phyloP scores from a whole-genome alignment of 2,888 invertebrate species.

The Quadroppia sp. region DNA sequence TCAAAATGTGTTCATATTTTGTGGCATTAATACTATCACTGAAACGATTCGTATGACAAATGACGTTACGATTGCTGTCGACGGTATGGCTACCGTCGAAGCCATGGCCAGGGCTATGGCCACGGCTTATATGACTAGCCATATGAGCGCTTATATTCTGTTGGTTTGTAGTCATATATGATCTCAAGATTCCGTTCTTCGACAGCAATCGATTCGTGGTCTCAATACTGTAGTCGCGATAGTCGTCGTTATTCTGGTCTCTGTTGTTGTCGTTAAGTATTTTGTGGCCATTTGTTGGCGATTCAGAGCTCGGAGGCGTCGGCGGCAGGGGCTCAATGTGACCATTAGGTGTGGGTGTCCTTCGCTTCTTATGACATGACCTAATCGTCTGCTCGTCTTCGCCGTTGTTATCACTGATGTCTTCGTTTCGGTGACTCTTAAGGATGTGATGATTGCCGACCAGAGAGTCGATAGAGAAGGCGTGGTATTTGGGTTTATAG shows the following conservation, averaged over 20 bases:
- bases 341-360: not conserved
- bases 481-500: constrained; percentile 32
- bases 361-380: not conserved
- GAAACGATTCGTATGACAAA: not conserved
- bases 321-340: too few species aligned
- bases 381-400: not conserved
- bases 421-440: not conserved
- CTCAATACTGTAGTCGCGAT: not conserved
- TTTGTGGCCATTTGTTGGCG: not conserved
- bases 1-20: constrained; percentile 8
- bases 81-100: not conserved
- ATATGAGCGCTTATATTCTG: not conserved
- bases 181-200: constrained; percentile 28
- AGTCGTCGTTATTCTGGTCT: not conserved
- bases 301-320: not conserved
- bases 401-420: not conserved
- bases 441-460: not conserved
- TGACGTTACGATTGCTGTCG: not conserved
- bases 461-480: constrained; percentile 32
- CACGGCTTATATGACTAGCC: not conserved
- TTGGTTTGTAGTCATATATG: constrained; percentile 23
- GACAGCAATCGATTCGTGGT: not conserved
- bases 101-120: not conserved
- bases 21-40: not conserved
- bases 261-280: constrained; percentile 1